These are phyloP conservation scores for Heterocephalus glaber DNA, from an alignment of 2,113 vertebrate species.

Conservation along the genomic window DNA sequence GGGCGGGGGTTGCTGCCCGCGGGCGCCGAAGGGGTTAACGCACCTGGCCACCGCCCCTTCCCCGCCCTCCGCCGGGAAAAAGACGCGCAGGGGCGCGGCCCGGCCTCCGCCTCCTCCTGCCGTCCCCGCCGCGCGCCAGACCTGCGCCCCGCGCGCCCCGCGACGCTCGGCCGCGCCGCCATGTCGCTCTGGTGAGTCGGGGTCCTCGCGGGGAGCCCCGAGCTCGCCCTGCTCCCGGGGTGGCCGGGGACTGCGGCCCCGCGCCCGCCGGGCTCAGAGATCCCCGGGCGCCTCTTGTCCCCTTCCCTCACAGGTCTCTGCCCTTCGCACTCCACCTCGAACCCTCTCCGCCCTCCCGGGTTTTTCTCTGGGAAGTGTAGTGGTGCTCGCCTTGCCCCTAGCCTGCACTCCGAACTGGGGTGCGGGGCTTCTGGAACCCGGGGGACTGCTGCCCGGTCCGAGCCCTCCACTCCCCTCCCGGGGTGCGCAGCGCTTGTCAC, in stretches of 20 bases:
- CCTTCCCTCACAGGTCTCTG: neutral
- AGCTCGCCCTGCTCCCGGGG: too few species aligned
- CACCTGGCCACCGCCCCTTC: conserved; percentile 73
- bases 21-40: conserved; percentile 73
- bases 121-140: conserved; percentile 24
- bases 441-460: neutral
- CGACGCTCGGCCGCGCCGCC: conserved; percentile 70
- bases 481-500: neutral
- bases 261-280: neutral
- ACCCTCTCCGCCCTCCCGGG: neutral
- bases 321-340: neutral
- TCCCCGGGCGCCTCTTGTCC: too few species aligned
- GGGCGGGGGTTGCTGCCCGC: neutral
- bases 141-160: conserved; percentile 65
- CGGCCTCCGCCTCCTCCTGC: neutral
- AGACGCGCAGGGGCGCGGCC: conserved; percentile 69
- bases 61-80: conserved; percentile 28
- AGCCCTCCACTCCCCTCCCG: neutral
- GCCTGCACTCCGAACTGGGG: neutral
- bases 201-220: neutral
- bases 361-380: neutral
- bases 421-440: neutral
- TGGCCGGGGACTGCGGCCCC: neutral
- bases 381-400: neutral
- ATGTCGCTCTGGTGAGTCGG: conserved; percentile 87